A percentile compares a stretch with the other conserved stretches of the same genome.
These are phyloP conservation scores for Diadophis punctatus DNA, from an alignment of 2,113 vertebrate genomes.

Conservation along the genomic window DNA sequence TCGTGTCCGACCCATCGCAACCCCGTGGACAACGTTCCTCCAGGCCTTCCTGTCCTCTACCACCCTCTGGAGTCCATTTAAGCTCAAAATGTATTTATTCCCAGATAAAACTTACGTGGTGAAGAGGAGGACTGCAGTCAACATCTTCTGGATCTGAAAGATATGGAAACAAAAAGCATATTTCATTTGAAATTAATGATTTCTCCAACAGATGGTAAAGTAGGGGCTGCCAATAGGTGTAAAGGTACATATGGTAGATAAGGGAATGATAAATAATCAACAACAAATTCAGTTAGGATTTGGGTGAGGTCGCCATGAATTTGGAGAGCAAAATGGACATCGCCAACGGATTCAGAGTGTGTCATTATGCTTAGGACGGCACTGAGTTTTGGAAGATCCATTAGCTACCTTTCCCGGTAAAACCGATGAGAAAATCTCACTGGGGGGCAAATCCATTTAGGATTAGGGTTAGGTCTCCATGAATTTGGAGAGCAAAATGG, in stretches of 20 bases:
- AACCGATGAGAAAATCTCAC: no score
- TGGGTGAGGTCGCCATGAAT: neutral
- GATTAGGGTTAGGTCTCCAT: neutral
- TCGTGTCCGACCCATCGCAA: no score
- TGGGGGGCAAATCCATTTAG: no score
- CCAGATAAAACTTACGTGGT: conserved; percentile 73
- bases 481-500: neutral
- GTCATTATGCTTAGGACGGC: neutral
- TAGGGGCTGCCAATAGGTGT: neutral
- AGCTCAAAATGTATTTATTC: no score
- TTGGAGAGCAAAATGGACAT: neutral
- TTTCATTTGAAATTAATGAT: neutral
- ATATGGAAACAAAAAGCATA: neutral
- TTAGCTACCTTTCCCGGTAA: no score
- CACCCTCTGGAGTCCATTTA: no score
- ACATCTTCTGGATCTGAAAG: conserved; percentile 89
- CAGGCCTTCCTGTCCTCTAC: no score
- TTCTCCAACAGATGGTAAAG: no score
- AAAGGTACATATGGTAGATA: neutral
- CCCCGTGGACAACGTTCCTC: no score
- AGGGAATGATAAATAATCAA: neutral
- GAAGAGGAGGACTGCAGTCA: conserved; percentile 81
- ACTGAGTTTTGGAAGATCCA: neutral
- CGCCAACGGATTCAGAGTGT: neutral
- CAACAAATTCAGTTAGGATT: neutral